These are phyloP conservation scores for Yoshiicerus persimilis DNA, from an alignment of 1,140 invertebrate genomes.

Conservation along the genomic window DNA sequence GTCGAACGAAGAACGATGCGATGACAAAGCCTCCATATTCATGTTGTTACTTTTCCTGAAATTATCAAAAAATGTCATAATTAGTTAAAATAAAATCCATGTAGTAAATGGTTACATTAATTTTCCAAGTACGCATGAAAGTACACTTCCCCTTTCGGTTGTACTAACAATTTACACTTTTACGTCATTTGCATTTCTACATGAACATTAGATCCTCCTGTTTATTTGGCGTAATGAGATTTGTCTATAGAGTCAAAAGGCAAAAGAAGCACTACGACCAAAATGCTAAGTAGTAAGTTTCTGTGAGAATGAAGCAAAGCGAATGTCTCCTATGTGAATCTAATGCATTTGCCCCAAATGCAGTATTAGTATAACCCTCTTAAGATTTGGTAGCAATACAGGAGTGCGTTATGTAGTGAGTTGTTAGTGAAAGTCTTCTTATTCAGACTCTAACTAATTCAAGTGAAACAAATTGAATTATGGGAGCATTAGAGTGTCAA, in stretches of 20 bases:
- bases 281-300: neutral
- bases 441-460: neutral
- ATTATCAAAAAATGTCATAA: neutral
- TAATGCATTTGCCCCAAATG: neutral
- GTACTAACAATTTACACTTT: neutral
- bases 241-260: no score
- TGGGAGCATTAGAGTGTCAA: neutral
- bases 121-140: no score
- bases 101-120: no score
- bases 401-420: neutral
- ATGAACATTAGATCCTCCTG: neutral
- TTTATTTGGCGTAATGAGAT: neutral
- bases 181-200: neutral
- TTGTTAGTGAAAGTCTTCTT: neutral
- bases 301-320: neutral
- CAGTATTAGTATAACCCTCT: neutral
- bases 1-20: constrained; percentile 44
- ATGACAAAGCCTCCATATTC: constrained; percentile 41
- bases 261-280: neutral
- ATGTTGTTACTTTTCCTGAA: constrained; percentile 39
- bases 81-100: neutral
- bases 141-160: no score
- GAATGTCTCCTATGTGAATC: neutral
- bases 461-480: neutral
- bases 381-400: neutral